These are phyloP conservation scores for Anolis sagrei DNA, from an alignment of 2,113 vertebrate species.

Conservation along the genomic window DNA sequence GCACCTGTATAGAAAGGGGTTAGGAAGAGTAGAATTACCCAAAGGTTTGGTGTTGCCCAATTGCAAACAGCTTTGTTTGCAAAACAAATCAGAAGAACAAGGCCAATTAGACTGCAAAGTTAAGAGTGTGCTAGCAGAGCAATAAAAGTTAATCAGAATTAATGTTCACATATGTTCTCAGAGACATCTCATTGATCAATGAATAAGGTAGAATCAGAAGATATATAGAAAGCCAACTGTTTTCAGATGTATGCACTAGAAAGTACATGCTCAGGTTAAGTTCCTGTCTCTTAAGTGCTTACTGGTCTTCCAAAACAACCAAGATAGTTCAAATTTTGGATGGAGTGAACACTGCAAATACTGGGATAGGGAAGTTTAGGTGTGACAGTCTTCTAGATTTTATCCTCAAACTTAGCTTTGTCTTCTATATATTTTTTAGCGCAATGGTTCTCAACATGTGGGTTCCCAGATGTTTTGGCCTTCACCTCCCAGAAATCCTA, in stretches of 20 bases:
- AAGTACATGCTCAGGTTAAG: constrained; percentile 17
- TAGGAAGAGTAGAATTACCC: not conserved
- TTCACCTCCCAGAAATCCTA: too few relatives aligned
- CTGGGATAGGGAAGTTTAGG: not conserved
- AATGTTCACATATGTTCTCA: constrained; percentile 52
- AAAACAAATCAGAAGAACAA: constrained; percentile 45
- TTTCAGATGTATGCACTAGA: constrained; percentile 20
- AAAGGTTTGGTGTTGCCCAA: constrained; percentile 11
- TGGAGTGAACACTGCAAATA: not conserved
- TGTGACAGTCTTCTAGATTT: not conserved
- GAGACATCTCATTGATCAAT: constrained; percentile 49
- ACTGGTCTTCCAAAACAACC: constrained; percentile 8
- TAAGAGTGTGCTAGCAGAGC: constrained; percentile 42
- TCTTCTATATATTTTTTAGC: not conserved
- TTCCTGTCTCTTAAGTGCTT: not conserved
- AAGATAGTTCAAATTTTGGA: not conserved
- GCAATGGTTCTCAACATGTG: too few relatives aligned
- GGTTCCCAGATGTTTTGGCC: too few relatives aligned
- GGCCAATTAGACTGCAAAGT: constrained; percentile 53
- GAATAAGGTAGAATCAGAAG: constrained; percentile 38
- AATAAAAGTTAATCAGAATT: constrained; percentile 62
- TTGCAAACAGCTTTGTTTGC: constrained; percentile 1
- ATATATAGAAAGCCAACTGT: constrained; percentile 17
- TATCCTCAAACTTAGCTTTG: not conserved
- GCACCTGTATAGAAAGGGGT: constrained; percentile 13